Base-by-base conservation (phyloP, 2,113 vertebrate genomes). In the Fukomys damarensis region DNA sequence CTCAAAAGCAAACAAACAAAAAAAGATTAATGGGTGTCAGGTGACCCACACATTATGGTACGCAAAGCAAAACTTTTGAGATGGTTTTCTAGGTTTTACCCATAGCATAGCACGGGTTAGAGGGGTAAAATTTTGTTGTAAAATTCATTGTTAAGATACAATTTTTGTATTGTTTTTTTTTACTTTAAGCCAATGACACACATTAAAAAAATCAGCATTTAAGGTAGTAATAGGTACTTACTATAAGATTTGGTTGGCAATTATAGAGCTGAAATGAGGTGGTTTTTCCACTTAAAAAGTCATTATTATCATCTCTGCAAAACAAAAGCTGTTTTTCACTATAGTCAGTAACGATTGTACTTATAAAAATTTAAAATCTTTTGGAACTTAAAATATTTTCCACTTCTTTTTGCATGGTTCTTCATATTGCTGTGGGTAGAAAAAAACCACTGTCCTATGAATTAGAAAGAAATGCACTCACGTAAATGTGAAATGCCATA, bases 401-500 rank as follows among this genome's bases (percentile, higher is more conserved):
- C 26, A 82, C 66, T 79, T 72, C n/a, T 61, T 94, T 94, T 89
- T 94, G 79, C 76, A 4, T 70, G 59, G 56, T 49, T 72, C 52
- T 97, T 94, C 54, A 74, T 58, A 46, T 2, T 19, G 43, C 66
- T 30, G 12, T 84, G 68, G 35, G 26, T 84, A 79, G n/a, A 84
- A 91, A 84, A 91, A 54, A 80, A 84, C 90, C 74, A 89, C 66
- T 76, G n/a, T 58, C 41, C 70, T 88, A 83, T 56, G 63, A 88
- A 97, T 95, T 86, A 89, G 93, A 93, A 97, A 95, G 84, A 89
- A 66, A 89, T 68, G 43, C 32, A 77, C 17, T 79, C 76, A 77
- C 7, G 54, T 8, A 95, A 63, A 91, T 52, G 74, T 82, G 90
- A 94, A 61, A 46, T 74, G 32, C 28, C 49, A 17, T 32, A 41